Evolutionary conservation across 2,888 invertebrate species (phyloP), one percentile per base, ranked within the genome.

Genomic region (Nebria salina): DNA sequence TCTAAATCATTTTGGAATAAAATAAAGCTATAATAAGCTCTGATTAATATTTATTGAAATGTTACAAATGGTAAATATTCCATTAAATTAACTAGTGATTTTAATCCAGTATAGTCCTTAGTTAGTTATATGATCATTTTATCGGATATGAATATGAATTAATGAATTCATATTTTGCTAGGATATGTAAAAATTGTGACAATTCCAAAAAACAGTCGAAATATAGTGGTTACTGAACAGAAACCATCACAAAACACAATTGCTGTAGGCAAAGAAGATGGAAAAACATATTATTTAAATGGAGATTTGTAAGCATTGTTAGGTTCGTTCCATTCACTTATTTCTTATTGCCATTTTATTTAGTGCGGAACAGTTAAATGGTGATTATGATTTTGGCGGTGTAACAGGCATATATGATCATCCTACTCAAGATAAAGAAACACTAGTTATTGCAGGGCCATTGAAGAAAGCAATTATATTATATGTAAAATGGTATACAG

Each of bases 371-470:
- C 83, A 86, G 77, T 77, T 82, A 25, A 88, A 90, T 83, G 91
- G 90, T 3, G 89, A 89, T 83, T 89, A 89, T 83, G 86, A 87
- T 82, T 88, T 91, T 82, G 91, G 90, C 20, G 89, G 89, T 73
- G 88, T 88, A 7, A 88, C 89, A 81, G 91, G 90, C 65, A 83
- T 91, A 25, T 91, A 91, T 84, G 87, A 88, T 82, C 89, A 90
- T 85, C 89, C 90, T 9, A 90, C 90, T 84, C 88, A 88, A 43
- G 89, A 90, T 68, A 89, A 87, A 85, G 94, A 94, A 85, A 90
- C 90, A 72, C 87, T 94, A 9, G 86, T 90, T 83, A 92, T 93
- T 68, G 90, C 91, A 20, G 94, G 94, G 26, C 94, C 93, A 0
- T 89, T 92, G 54, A 91, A 90, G 84, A 91, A 92, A 84, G 90